Evolutionary conservation across 2,797 vertebrate species (phyloP).

Genomic region (Thaleichthys pacificus): DNA sequence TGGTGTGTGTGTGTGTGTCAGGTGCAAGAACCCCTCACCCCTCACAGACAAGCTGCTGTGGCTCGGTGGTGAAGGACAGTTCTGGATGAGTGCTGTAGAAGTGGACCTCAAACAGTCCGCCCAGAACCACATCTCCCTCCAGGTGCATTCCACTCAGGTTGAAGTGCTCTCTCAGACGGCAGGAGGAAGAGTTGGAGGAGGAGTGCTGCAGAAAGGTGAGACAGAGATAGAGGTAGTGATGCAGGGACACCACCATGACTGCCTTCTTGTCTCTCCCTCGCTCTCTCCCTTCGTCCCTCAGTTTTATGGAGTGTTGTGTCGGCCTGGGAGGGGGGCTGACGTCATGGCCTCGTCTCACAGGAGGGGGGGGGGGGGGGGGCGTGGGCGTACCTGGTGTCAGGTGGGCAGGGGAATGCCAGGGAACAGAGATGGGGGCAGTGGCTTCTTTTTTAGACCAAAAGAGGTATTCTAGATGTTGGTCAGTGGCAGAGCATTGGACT

Average conservation of each 20-base stretch:
- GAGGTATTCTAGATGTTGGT: no score
- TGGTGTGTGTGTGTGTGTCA: background rate
- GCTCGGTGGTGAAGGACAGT: slow-evolving; percentile 61
- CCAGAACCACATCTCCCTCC: slow-evolving; percentile 66
- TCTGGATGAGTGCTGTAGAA: slow-evolving; percentile 64
- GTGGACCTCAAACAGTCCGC: slow-evolving; percentile 68
- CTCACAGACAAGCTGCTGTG: slow-evolving; percentile 53
- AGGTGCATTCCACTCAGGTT: slow-evolving; percentile 49
- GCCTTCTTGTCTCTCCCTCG: background rate
- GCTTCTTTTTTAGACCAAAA: background rate
- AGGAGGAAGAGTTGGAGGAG: slow-evolving; percentile 21
- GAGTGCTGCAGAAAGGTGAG: background rate
- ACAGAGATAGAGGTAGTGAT: slow-evolving; percentile 26
- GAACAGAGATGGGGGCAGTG: background rate
- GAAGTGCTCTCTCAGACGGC: slow-evolving; percentile 48
- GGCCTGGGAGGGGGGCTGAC: background rate
- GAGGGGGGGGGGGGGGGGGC: no score
- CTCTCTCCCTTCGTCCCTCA: background rate
- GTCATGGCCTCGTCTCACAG: background rate
- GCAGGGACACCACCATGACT: slow-evolving; percentile 43
- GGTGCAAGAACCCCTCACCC: slow-evolving; percentile 30
- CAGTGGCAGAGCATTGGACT: no score
- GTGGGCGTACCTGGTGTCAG: background rate
- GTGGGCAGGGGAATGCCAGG: background rate
- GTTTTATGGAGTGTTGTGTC: slow-evolving; percentile 21